phyloP scores from a whole-genome alignment of 2,888 invertebrate genomes.

The Synanthedon myopaeformis region DNA sequence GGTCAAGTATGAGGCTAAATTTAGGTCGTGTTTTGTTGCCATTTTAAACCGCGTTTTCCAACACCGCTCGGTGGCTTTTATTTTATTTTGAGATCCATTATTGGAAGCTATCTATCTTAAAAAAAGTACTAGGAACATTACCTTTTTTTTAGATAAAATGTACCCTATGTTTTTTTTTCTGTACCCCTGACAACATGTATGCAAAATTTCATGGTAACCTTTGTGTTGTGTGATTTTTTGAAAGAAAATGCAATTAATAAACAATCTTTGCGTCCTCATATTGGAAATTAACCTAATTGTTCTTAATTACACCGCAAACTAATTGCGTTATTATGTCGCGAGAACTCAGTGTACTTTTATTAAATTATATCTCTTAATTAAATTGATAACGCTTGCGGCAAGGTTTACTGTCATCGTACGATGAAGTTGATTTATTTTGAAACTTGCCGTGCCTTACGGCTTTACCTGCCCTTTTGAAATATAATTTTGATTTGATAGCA shows the following conservation, averaged over 20 bases:
- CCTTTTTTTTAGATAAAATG: no score
- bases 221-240: no score
- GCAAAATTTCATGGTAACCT: no score
- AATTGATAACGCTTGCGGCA: neutral
- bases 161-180: no score
- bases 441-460: no score
- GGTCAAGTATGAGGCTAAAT: slow-evolving; percentile 31
- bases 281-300: neutral
- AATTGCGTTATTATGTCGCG: neutral
- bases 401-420: neutral
- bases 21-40: slow-evolving; percentile 24
- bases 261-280: neutral
- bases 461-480: no score
- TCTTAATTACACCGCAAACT: neutral
- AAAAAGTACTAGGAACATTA: no score
- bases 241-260: neutral
- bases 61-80: neutral
- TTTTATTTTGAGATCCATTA: neutral
- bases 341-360: neutral
- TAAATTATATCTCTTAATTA: neutral
- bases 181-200: no score
- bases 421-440: no score
- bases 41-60: slow-evolving; percentile 2
- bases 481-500: no score
- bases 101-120: no score